phyloP scores from a whole-genome alignment of 2,113 vertebrate genomes.

The Typhlomys cinereus region DNA sequence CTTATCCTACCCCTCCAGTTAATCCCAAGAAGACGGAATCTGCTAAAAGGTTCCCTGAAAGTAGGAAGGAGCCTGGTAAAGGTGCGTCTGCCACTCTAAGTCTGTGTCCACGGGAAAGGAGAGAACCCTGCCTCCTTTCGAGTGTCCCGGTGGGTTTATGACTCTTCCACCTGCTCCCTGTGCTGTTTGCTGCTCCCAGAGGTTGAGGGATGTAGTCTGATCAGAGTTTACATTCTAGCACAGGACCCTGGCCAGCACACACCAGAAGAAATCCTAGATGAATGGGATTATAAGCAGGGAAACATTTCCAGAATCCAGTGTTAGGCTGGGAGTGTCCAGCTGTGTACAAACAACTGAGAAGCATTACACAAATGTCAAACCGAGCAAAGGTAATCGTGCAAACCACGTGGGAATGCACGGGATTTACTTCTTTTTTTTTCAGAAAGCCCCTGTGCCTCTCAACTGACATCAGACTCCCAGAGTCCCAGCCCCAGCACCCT shows the following conservation, averaged over 20 bases:
- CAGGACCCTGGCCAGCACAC: not conserved
- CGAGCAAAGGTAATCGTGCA: not conserved
- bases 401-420: not conserved
- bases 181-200: not conserved
- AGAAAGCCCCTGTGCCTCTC: not conserved
- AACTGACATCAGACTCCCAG: not conserved
- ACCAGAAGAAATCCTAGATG: not conserved
- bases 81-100: too few relatives aligned
- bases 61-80: fast-evolving
- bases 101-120: not conserved
- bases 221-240: not conserved
- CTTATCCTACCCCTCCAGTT: too few relatives aligned
- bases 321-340: not conserved
- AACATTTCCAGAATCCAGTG: not conserved
- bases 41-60: not conserved
- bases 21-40: not conserved
- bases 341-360: not conserved
- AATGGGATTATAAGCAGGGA: not conserved
- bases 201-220: not conserved
- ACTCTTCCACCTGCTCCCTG: not conserved
- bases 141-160: not conserved
- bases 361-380: not conserved
- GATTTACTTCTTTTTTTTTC: not conserved
- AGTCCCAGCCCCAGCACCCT: too few relatives aligned
- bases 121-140: not conserved